Conservation (phyloP, 2,113 vertebrate genomes). For the Sinocyclocheilus maitianheensis region DNA sequence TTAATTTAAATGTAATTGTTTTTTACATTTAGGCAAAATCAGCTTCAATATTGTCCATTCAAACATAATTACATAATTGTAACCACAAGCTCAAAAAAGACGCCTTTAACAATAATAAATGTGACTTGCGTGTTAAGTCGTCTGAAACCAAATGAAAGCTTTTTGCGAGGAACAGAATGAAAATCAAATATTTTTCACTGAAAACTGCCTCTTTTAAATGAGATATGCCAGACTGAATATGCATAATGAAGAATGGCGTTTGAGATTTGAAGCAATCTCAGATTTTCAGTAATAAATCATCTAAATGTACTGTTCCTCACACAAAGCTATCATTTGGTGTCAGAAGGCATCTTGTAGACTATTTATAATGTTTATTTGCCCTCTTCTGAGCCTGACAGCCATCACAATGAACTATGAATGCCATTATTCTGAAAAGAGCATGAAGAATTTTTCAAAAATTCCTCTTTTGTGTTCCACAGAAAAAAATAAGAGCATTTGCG, state of each 20-base stretch:
- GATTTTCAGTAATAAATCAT: background rate
- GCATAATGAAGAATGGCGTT: slow-evolving; percentile 1
- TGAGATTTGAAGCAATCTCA: background rate
- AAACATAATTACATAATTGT: background rate
- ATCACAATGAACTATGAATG: background rate
- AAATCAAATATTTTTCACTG: background rate
- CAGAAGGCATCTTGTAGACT: background rate
- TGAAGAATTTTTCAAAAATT: background rate
- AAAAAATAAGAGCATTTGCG: background rate
- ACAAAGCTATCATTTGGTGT: background rate
- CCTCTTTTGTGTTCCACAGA: background rate
- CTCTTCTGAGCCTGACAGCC: background rate
- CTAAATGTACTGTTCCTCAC: background rate
- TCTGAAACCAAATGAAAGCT: background rate
- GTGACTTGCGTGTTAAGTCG: background rate
- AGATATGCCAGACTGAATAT: background rate
- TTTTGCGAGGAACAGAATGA: background rate
- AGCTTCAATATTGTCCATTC: background rate
- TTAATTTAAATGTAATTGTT: background rate
- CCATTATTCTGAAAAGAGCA: background rate
- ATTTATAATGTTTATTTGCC: background rate
- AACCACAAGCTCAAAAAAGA: background rate
- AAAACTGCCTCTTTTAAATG: background rate
- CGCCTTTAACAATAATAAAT: background rate
- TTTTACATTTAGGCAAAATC: background rate